Evolutionary conservation across 2,797 vertebrate genomes (phyloP), one percentile per base, ranked within the genome.

Genomic region (Stomatorhinus walkeri): DNA sequence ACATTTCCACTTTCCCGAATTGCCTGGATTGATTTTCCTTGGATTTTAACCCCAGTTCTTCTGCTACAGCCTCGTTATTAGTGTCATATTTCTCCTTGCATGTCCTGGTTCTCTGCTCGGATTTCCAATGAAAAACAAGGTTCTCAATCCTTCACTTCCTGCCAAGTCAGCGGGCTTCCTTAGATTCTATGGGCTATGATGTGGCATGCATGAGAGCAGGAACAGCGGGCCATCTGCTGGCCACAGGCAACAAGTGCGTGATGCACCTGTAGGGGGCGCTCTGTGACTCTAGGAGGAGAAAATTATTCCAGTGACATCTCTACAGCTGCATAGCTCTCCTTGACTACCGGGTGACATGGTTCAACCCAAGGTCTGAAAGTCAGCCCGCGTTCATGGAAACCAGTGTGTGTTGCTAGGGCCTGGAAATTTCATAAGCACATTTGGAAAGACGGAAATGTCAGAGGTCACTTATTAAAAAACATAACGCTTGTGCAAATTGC

Each of bases 381-480:
- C 81, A 51, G 81, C 79, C 79, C 8, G 6, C 3, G 3, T 43
- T 43, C 79, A 48, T 14, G 19, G 40, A 24, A 14, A 48, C 12
- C 49, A 49, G 36, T 43, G 19, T 22, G 76, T 48, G 46, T 68
- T 46, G 46, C 68, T 87, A 86, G 64, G 87, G 43, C 68, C 87
- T 68, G 84, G 43, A 51, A 87, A 88, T 76, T 87, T 90, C 87
- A 87, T 86, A 88, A 89, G 85, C 72, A 76, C 89, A 83, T 88
- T 81, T 84, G 43, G 68, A 52, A 81, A 87, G 52, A 72, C 54
- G 84, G 12, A 46, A 79, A 87, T 89, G 88, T 87, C 87, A 81
- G 54, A 85, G 87, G 89, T 52, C 56, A 72, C 84, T 89, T 89
- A 89, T 90, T 90, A 89, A 90, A 90, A 90, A 88, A 88, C 88